Conservation (phyloP, 1,140 invertebrate species). For the Micrasema minimum region DNA sequence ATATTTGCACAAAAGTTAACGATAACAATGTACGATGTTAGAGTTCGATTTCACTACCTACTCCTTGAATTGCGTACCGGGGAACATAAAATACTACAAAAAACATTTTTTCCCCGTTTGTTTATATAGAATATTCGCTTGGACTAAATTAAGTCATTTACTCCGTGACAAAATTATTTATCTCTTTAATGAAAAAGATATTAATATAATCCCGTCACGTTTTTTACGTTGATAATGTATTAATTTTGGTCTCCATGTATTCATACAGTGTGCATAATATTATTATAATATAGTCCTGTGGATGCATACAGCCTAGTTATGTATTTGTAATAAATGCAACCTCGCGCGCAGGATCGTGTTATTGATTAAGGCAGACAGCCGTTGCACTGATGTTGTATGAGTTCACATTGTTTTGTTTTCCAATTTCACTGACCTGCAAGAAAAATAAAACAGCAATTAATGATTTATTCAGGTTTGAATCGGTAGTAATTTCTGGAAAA, state of each 20-base stretch:
- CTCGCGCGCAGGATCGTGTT: conserved; percentile 19
- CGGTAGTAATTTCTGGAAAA: neutral
- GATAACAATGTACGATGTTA: too few species aligned
- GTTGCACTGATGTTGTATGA: neutral
- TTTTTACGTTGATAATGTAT: neutral
- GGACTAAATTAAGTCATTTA: too few species aligned
- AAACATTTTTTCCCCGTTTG: too few species aligned
- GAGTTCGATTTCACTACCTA: too few species aligned
- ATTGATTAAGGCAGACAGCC: conserved; percentile 3
- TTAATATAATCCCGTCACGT: neutral
- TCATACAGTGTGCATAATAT: neutral
- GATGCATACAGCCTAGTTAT: neutral
- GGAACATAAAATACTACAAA: too few species aligned
- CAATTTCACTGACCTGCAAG: neutral
- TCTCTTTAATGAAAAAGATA: neutral
- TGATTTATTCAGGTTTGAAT: neutral
- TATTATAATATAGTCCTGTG: neutral
- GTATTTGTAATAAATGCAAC: conserved; percentile 8
- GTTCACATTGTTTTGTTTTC: neutral
- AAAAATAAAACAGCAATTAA: too few species aligned
- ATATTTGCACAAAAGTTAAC: too few species aligned
- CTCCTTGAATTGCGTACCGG: too few species aligned
- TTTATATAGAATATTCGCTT: too few species aligned
- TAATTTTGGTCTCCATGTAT: neutral
- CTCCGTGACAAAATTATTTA: neutral